Evolutionary conservation across 1,140 invertebrate genomes (phyloP), one percentile per base, ranked within the genome.

Genomic region (Eumaeus atala): DNA sequence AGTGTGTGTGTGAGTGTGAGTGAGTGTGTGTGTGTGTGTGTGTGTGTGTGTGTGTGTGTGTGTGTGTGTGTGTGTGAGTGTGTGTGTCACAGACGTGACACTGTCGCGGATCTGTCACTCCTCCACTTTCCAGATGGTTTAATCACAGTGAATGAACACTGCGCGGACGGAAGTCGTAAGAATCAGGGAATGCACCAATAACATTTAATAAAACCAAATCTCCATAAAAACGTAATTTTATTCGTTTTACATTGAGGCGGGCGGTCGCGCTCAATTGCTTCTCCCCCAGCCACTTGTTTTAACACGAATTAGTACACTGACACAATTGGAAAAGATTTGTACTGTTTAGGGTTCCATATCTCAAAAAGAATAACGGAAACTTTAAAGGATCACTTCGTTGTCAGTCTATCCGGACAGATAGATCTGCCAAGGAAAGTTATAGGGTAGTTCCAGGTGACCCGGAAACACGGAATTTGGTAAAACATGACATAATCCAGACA

Each of bases 161-260:
- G 12, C 4, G 4, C 12, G 10, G 10, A 12, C 0, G 38, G 38
- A 12, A 14, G 38, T 12, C 14, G 14, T 12, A n/a, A 14, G 10
- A 14, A 40, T 40, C 38, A 2, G 0, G 8, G 40, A 16, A 16
- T 44, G 40, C 14, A 16, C 40, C 17, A 44, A 44, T 44, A 16
- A 44, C 9, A 44, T 3, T 44, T 5, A 9, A 44, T 28, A 28
- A n/a, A 62, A 56, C 52, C 51, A 58, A 62, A 66, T 70, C 56
- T 54, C 59, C 58, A 57, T 65, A 70, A 68, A 73, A 66, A 66
- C 66, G 59, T 62, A 64, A 38, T 56, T 70, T 73, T 70, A 73
- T 70, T 64, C 50, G 48, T 68, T 63, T 66, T 73, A 62, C 56
- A 73, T 70, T 73, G 65, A 44, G 35, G 28, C 16, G 21, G 35